phyloP scores from a whole-genome alignment of 37 sponge, comb jelly and placozoan species.

The Spongia lamella region DNA sequence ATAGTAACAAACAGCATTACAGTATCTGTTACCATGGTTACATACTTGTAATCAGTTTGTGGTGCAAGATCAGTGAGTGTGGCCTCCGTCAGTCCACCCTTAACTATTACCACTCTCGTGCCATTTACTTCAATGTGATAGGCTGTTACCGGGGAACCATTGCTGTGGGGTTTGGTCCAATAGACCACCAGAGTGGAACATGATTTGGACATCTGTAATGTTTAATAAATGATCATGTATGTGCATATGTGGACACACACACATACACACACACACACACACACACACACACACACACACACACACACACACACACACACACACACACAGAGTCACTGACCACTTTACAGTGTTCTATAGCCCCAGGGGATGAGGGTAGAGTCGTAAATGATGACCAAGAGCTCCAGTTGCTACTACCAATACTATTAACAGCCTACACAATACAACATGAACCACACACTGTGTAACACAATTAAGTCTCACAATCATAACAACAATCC shows the following conservation, averaged over 20 bases:
- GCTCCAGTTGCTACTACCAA: conserved; percentile 5
- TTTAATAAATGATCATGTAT: neutral
- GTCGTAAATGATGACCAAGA: neutral
- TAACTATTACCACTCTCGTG: neutral
- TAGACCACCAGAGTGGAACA: conserved; percentile 35
- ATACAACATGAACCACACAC: too few species aligned
- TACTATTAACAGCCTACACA: conserved; percentile 24
- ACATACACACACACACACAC: neutral
- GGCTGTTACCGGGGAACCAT: conserved; percentile 50
- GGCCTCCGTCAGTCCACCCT: neutral
- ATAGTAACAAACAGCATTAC: neutral
- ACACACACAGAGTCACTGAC: neutral
- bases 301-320: neutral
- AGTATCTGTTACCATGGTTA: too few species aligned
- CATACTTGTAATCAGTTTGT: conserved; percentile 13
- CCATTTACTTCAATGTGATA: conserved; percentile 42
- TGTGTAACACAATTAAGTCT: too few species aligned
- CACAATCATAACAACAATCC: too few species aligned
- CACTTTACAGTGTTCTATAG: too few species aligned
- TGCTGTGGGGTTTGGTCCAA: conserved; percentile 37
- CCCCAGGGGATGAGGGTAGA: conserved; percentile 11
- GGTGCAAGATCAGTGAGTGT: conserved; percentile 26
- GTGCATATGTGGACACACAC: too few species aligned
- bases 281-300: conserved; percentile 16
- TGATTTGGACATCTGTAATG: conserved; percentile 21